These are phyloP conservation scores for Sphyrna mokarran DNA, from an alignment of 2,113 vertebrate species.

Conservation along the genomic window DNA sequence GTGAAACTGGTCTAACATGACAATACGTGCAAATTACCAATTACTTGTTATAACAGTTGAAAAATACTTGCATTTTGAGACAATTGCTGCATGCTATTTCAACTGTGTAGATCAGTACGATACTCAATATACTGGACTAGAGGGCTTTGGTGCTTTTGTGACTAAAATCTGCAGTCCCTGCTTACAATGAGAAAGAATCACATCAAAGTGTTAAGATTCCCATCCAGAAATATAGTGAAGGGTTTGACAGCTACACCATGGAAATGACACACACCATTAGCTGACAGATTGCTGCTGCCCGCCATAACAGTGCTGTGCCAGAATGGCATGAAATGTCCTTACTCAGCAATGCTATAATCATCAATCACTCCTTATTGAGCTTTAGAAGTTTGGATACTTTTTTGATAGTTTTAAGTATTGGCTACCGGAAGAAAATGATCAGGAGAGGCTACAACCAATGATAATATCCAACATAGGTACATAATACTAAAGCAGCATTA, in stretches of 20 bases:
- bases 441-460: background rate
- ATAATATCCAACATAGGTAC: background rate
- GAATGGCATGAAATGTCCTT: conserved; percentile 13
- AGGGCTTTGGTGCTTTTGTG: background rate
- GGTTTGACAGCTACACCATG: background rate
- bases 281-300: conserved; percentile 16
- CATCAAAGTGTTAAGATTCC: background rate
- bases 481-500: background rate
- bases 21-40: background rate
- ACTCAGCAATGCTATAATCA: background rate
- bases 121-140: background rate
- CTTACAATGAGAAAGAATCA: background rate
- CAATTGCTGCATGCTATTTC: background rate
- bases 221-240: background rate
- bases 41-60: background rate
- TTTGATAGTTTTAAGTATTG: background rate
- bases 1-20: background rate
- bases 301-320: background rate
- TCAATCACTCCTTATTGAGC: conserved; percentile 9
- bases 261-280: conserved; percentile 21
- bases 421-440: background rate
- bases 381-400: background rate
- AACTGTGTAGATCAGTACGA: background rate
- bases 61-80: background rate
- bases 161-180: background rate